Base-by-base conservation (phyloP, 2,113 vertebrate genomes). In the Hiodon alosoides region DNA sequence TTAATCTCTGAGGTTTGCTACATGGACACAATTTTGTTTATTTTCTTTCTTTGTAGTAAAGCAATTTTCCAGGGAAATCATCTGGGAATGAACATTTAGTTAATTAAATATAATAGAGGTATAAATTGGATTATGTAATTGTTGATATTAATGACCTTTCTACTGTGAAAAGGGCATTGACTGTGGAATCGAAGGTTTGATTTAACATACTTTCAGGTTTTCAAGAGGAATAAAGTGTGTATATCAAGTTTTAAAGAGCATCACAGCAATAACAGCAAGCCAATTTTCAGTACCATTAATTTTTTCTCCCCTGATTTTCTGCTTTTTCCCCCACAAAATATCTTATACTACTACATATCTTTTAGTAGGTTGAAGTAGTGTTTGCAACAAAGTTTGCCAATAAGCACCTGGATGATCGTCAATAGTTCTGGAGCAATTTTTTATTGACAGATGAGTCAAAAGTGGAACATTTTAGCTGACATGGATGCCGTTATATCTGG, bases 51-150 rank as follows among this genome's bases (percentile, higher is more conserved):
- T 31, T 47, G 17, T 53, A 52, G 10, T 70, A 17, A 7, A n/a
- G 13, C 46, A 55, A 69, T 70, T 69, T 67, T 51, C 55, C 57
- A 14, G 67, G 50, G 70, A 60, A 31, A 52, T 59, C 47, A 57
- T 65, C 64, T 31, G 73, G 73, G 73, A 68, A 75, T 50, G 47
- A 53, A 53, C 50, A 46, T 62, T 53, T 69, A 51, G 66, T 75
- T 69, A 54, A 69, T 76, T 11, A 16, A 67, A 69, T 69, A 69
- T 50, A 46, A 54, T 59, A 58, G 58, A n/a, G 11, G 3, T 60
- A 60, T 5, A 72, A 72, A 50, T 50, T 60, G 13, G 57, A 16
- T n/a, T 48, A 57, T 48, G 46, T 72, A 57, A 72, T 71, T 16
- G 7, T 59, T 72, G 4, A 60, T 60, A 60, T 72, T 7, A 58